These are phyloP conservation scores for Hydrochoerus hydrochaeris DNA, from an alignment of 2,113 vertebrate species.

Conservation along the genomic window DNA sequence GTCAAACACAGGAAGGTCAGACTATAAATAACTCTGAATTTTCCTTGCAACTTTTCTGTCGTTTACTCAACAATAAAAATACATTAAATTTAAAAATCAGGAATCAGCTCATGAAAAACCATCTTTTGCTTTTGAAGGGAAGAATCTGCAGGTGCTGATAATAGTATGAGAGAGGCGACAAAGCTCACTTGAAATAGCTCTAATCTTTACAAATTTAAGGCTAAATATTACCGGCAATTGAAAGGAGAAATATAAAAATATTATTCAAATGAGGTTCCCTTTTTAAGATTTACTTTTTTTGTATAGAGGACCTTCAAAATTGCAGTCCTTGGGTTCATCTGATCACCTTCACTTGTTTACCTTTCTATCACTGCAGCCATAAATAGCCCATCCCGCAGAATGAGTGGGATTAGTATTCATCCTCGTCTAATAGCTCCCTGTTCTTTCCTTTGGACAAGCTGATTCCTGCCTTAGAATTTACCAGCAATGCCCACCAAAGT, in stretches of 20 bases:
- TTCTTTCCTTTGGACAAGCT: not conserved
- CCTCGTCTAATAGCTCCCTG: not conserved
- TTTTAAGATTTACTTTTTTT: not conserved
- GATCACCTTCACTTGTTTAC: not conserved
- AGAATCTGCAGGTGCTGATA: not conserved
- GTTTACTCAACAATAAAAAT: not conserved
- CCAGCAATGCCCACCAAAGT: not conserved
- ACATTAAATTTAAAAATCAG: not conserved
- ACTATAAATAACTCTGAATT: not conserved
- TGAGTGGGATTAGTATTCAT: not conserved
- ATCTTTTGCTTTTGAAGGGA: not conserved
- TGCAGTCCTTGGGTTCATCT: not conserved
- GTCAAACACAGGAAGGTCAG: not conserved
- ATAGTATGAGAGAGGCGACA: accelerated
- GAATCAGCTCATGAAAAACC: not conserved
- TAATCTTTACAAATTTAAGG: not conserved
- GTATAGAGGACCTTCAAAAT: not conserved
- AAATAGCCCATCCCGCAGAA: not conserved
- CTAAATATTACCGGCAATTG: not conserved
- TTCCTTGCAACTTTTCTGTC: not conserved
- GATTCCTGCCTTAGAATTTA: not conserved
- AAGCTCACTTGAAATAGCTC: not conserved
- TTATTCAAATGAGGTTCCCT: not conserved
- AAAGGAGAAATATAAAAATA: not conserved
- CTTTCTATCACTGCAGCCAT: not conserved